Evolutionary conservation across 2,888 invertebrate species (phyloP), one percentile per base, ranked within the genome.

Genomic region (Dolichopus griseipennis): DNA sequence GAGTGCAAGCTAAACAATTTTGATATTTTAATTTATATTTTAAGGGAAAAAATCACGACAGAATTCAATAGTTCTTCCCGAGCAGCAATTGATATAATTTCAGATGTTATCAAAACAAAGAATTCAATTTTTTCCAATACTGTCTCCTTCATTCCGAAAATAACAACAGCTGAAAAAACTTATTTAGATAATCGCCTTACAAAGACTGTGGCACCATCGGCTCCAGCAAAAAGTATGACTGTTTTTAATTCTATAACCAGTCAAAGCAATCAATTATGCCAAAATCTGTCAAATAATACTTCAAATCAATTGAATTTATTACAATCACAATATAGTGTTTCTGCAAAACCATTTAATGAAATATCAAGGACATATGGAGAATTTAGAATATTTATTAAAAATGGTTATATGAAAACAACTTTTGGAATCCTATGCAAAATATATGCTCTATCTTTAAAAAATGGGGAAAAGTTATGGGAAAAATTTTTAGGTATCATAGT

Each of bases 401-500:
- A 81, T 69, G 77, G 78, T 0, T 74, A 84, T 0, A 81, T 83
- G 71, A 85, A 82, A 73, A 88, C 89, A 1, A 83, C 85, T 43
- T 86, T 85, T 75, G 89, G 88, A 1, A 81, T 85, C 37, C 76
- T 84, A 82, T 74, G 82, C 84, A 73, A 88, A 86, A 79, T 83
- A 82, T 72, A 84, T 81, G 73, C 86, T 78, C 69, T 86, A 84
- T 76, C 85, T 83, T 73, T 83, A 80, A 0, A 82, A 0, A 84
- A 84, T n/a, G 84, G 83, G 68, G 87, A 87, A 70, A 86, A 86
- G 2, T 83, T 87, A 0, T 90, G 90, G 90, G 89, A 90, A 73
- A 87, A 87, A 6, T 89, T 87, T 76, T 81, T 89, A 74, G 88
- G 88, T 87, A 77, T 6, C n/a, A 27, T 65, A 3, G 2, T 65